These are phyloP conservation scores for Gymnoscelis rufifasciata DNA, from an alignment of 2,888 invertebrate species.

Conservation along the genomic window DNA sequence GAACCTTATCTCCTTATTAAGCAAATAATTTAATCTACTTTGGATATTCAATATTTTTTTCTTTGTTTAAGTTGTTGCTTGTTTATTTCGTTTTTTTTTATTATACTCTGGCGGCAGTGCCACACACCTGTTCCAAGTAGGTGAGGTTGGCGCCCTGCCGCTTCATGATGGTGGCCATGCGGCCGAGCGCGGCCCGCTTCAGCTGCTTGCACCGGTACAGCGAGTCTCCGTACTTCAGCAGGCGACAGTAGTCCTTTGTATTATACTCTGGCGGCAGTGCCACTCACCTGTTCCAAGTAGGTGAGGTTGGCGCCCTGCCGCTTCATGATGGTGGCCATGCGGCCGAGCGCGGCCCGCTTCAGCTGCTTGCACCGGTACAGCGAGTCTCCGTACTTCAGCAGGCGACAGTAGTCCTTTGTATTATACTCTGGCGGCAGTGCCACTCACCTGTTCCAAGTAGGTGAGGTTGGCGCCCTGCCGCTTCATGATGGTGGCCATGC, in stretches of 20 bases:
- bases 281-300: slow-evolving; percentile 92
- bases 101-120: not conserved
- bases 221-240: slow-evolving; percentile 98
- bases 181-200: slow-evolving; percentile 97
- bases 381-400: slow-evolving; percentile 98
- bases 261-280: not conserved
- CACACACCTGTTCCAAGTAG: slow-evolving; percentile 92
- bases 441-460: slow-evolving; percentile 92
- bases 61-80: no score
- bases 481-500: slow-evolving; percentile 99
- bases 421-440: not conserved
- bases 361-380: slow-evolving; percentile 98
- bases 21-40: no score
- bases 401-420: slow-evolving; percentile 95
- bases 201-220: slow-evolving; percentile 98
- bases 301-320: slow-evolving; percentile 95
- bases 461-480: slow-evolving; percentile 95
- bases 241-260: slow-evolving; percentile 95
- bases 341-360: slow-evolving; percentile 97
- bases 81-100: no score
- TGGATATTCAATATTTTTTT: no score
- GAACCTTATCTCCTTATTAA: no score
- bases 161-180: slow-evolving; percentile 99
- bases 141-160: slow-evolving; percentile 95
- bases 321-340: slow-evolving; percentile 99